phyloP scores from a whole-genome alignment of 1,140 invertebrate genomes.

The Pogonomyrmex californicus region DNA sequence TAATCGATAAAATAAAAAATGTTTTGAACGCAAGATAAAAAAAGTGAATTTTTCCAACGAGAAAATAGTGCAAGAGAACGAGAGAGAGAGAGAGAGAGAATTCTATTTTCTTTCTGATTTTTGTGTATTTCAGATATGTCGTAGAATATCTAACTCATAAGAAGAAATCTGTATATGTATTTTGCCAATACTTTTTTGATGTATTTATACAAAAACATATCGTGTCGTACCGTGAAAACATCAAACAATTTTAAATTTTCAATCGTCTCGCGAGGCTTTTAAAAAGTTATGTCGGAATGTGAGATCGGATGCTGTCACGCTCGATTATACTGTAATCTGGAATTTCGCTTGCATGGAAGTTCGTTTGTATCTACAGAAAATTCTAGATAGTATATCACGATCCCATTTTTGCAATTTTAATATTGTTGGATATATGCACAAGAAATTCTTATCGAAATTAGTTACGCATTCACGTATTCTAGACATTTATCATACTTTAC shows the following conservation, averaged over 20 bases:
- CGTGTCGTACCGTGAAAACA: neutral
- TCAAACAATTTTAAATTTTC: conserved; percentile 18
- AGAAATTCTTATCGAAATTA: neutral
- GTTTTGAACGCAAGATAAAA: neutral
- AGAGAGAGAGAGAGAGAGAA: too few relatives aligned
- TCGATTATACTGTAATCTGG: neutral
- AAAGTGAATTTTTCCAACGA: neutral
- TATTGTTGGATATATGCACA: neutral
- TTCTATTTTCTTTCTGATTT: neutral
- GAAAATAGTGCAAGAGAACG: neutral
- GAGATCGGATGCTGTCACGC: neutral
- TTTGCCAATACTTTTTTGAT: neutral
- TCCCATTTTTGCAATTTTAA: conserved; percentile 10
- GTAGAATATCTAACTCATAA: neutral
- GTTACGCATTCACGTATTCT: neutral
- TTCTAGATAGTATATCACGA: neutral
- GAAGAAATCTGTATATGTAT: neutral
- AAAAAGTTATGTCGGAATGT: conserved; percentile 15
- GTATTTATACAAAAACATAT: neutral
- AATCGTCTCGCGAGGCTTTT: neutral
- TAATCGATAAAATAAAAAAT: neutral
- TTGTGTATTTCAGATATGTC: neutral
- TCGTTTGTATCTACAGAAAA: neutral
- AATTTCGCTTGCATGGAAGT: conserved; percentile 5
- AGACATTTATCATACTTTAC: neutral